Conservation (phyloP, 2,797 vertebrate genomes). For the Protosalanx chinensis region DNA sequence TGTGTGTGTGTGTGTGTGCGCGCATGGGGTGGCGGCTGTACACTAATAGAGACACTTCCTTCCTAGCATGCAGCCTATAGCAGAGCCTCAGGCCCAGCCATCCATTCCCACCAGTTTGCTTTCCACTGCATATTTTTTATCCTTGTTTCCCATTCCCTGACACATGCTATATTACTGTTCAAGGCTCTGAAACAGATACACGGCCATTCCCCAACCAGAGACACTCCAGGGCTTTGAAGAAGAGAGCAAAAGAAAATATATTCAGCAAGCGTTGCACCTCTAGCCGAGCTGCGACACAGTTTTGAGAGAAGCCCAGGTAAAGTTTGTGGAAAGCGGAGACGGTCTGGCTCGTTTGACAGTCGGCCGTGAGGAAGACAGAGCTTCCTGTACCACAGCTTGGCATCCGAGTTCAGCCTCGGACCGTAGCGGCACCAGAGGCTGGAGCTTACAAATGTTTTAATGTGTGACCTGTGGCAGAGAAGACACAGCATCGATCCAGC, state of each 20-base stretch:
- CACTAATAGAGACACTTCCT: slow-evolving; percentile 73
- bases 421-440: slow-evolving; percentile 45
- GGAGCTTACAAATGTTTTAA: slow-evolving; percentile 62
- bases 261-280: slow-evolving; percentile 46
- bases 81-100: slow-evolving; percentile 65
- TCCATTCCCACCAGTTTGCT: slow-evolving; percentile 76
- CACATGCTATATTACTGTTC: slow-evolving; percentile 76
- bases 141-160: slow-evolving; percentile 76
- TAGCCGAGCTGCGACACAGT: slow-evolving; percentile 61
- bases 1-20: background rate
- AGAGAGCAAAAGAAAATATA: slow-evolving; percentile 31
- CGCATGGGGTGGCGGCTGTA: background rate
- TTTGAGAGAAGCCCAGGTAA: slow-evolving; percentile 52
- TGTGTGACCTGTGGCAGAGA: slow-evolving; percentile 53
- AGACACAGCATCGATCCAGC: slow-evolving; percentile 10
- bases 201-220: slow-evolving; percentile 68
- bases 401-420: slow-evolving; percentile 3
- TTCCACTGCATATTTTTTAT: slow-evolving; percentile 76
- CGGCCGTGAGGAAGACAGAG: background rate
- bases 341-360: background rate
- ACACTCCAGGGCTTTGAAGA: slow-evolving; percentile 64
- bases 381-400: background rate
- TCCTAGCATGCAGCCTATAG: slow-evolving; percentile 63
- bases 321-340: slow-evolving; percentile 39
- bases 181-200: slow-evolving; percentile 61